Percentiles rank a stretch among this genome's conserved stretches.
These are phyloP conservation scores for Mamestra configurata DNA, from an alignment of 1,140 invertebrate genomes.

Conservation along the genomic window DNA sequence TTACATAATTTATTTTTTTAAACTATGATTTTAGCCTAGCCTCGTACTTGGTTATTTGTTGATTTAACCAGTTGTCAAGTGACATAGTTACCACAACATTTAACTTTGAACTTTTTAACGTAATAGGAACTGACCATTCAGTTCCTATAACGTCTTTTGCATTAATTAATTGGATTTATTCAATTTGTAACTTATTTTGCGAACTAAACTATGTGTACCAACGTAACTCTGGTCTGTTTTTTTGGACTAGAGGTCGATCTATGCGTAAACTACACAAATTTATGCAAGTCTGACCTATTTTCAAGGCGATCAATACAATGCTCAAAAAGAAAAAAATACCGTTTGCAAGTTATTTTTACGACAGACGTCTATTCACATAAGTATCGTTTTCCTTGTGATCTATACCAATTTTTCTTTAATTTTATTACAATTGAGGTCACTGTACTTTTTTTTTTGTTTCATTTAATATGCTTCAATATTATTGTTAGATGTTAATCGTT, in stretches of 20 bases:
- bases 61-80: not conserved
- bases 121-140: too few species aligned
- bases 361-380: not conserved
- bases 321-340: not conserved
- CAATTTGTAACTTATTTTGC: not conserved
- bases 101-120: too few species aligned
- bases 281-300: constrained; percentile 17
- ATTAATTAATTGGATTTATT: not conserved
- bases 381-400: not conserved
- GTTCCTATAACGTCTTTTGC: not conserved
- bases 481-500: too few species aligned
- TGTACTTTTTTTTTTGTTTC: not conserved
- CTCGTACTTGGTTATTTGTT: not conserved
- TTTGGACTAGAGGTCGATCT: not conserved
- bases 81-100: not conserved
- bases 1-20: constrained; percentile 7
- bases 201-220: too few species aligned
- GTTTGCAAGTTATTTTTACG: constrained; percentile 1
- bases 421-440: not conserved
- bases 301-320: not conserved
- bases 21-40: too few species aligned
- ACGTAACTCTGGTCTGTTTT: too few species aligned
- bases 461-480: not conserved
- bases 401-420: not conserved
- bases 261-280: not conserved